These are phyloP conservation scores for Xerus rutilus DNA, from an alignment of 2,797 vertebrate species.

Conservation along the genomic window DNA sequence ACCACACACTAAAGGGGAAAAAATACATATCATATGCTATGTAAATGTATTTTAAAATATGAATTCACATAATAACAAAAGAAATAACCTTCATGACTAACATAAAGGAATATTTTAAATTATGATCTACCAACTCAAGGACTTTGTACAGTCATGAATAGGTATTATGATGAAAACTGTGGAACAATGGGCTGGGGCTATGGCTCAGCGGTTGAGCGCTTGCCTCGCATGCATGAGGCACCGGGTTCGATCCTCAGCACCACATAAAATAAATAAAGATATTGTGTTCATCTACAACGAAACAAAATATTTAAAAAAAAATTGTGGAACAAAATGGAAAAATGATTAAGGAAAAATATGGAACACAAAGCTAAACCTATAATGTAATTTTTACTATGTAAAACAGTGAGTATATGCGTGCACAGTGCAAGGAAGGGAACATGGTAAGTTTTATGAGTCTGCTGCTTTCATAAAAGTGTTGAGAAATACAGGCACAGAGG, in stretches of 20 bases:
- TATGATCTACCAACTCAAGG: background rate
- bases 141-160: background rate
- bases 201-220: too few species aligned
- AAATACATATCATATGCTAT: background rate
- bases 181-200: too few species aligned
- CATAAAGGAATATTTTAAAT: background rate
- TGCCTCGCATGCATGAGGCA: too few species aligned
- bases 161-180: background rate
- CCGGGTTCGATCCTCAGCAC: too few species aligned
- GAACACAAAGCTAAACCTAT: background rate
- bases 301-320: too few species aligned
- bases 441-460: background rate
- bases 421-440: background rate
- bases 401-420: background rate
- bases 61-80: slow-evolving; percentile 42
- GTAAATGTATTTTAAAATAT: background rate
- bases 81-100: slow-evolving; percentile 18
- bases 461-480: background rate
- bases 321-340: background rate
- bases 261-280: too few species aligned
- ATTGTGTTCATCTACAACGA: too few species aligned
- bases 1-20: background rate
- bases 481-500: too few species aligned
- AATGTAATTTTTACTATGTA: slow-evolving; percentile 2
- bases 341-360: background rate